phyloP scores from a whole-genome alignment of 2,888 invertebrate genomes.

The Cheilosia grossa region DNA sequence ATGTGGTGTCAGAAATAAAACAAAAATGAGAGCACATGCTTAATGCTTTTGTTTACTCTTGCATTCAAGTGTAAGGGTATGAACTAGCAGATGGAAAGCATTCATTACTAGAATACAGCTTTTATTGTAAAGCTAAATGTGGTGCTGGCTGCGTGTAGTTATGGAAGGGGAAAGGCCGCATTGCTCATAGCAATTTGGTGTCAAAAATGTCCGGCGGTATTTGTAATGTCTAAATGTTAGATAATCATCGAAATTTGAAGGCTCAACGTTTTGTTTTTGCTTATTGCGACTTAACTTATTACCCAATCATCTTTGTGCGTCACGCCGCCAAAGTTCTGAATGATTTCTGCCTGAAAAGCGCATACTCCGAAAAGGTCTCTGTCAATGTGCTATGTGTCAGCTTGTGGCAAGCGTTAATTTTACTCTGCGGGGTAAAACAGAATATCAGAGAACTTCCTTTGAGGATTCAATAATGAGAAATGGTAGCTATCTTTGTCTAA shows the following conservation, averaged over 20 bases:
- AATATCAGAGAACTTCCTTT: slow-evolving; percentile 32
- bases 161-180: not conserved
- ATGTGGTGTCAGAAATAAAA: slow-evolving; percentile 29
- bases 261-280: slow-evolving; percentile 30
- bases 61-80: slow-evolving; percentile 22
- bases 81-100: slow-evolving; percentile 24
- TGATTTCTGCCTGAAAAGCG: slow-evolving; percentile 34
- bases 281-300: slow-evolving; percentile 61
- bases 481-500: slow-evolving; percentile 18
- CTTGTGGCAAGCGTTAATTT: too few species aligned
- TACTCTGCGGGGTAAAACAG: not conserved
- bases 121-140: slow-evolving; percentile 54
- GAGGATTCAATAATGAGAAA: slow-evolving; percentile 12
- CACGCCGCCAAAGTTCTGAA: slow-evolving; percentile 26
- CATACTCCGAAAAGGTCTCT: slow-evolving; percentile 40
- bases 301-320: slow-evolving; percentile 20
- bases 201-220: slow-evolving; percentile 7
- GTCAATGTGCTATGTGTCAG: slow-evolving; percentile 14
- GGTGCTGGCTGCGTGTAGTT: not conserved
- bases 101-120: slow-evolving; percentile 45
- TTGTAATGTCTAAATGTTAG: slow-evolving; percentile 30
- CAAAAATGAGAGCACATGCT: slow-evolving; percentile 58
- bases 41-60: slow-evolving; percentile 55
- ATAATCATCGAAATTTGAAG: slow-evolving; percentile 12
- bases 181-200: slow-evolving; percentile 23